Percentiles rank a stretch among this genome's conserved stretches.
These are phyloP conservation scores for Aphelocoma californica DNA, from an alignment of 2,797 vertebrate genomes.

Conservation along the genomic window DNA sequence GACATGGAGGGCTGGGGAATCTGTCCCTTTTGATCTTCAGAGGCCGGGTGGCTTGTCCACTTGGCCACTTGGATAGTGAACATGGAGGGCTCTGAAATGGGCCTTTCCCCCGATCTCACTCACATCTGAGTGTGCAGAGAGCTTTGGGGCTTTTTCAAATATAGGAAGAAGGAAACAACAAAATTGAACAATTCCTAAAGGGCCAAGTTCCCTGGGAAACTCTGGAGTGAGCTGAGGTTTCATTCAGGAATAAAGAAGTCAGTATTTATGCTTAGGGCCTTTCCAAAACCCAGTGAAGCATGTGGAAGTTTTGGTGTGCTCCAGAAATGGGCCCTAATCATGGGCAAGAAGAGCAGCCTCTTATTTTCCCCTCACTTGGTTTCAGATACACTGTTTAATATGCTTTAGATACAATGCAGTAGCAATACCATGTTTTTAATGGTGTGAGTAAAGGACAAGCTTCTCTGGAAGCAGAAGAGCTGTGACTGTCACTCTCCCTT, in stretches of 20 bases:
- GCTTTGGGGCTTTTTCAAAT: not conserved
- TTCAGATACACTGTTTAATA: not conserved
- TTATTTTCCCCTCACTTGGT: not conserved
- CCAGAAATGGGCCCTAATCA: not conserved
- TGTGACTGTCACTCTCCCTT: not conserved
- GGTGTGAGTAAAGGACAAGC: not conserved
- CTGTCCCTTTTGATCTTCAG: not conserved
- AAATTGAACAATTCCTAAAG: fast-evolving
- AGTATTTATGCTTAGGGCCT: not conserved
- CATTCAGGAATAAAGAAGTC: not conserved
- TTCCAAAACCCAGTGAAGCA: not conserved
- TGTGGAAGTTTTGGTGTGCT: not conserved
- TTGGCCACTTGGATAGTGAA: not conserved
- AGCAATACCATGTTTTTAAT: not conserved
- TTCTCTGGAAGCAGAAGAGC: not conserved
- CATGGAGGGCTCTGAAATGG: not conserved
- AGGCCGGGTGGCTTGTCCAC: not conserved
- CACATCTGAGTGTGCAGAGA: fast-evolving
- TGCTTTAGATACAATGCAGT: not conserved
- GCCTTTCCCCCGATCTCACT: fast-evolving
- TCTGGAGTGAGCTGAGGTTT: not conserved
- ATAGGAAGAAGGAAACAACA: not conserved
- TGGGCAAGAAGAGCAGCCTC: not conserved
- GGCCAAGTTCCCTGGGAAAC: not conserved
- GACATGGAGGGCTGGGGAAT: fast-evolving